Conservation (phyloP, 2,888 invertebrate species). For the Apoda limacodes region DNA sequence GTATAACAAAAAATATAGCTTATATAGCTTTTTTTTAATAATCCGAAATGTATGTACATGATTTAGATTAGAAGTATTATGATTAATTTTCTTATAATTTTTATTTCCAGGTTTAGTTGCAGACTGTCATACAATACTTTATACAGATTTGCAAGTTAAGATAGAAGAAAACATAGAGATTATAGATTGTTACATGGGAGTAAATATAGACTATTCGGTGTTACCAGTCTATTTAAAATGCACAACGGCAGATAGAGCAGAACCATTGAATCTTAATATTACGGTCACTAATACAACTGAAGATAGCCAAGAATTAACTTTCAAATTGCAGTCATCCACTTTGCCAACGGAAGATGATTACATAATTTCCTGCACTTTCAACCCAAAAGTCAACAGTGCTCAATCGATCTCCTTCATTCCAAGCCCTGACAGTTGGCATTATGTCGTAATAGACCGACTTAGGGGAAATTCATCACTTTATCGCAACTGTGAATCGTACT, state of each 20-base stretch:
- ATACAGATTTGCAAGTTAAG: conserved; percentile 74
- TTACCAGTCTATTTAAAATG: conserved; percentile 60
- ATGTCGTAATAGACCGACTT: conserved; percentile 41
- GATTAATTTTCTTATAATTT: no score
- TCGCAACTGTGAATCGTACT: conserved; percentile 48
- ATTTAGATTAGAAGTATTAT: no score
- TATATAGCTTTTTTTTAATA: no score
- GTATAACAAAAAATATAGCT: no score
- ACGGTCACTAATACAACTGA: conserved; percentile 43
- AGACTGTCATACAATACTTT: conserved; percentile 73
- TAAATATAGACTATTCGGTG: conserved; percentile 31
- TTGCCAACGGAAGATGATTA: conserved; percentile 63
- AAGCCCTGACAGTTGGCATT: conserved; percentile 72
- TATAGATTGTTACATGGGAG: conserved; percentile 40
- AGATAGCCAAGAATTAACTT: conserved; percentile 27
- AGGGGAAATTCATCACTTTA: conserved; percentile 31
- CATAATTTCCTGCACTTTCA: conserved; percentile 56
- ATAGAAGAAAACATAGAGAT: conserved; percentile 42
- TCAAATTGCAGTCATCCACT: conserved; percentile 64
- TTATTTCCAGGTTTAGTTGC: conserved; percentile 77
- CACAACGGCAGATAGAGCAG: conserved; percentile 42
- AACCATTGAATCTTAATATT: conserved; percentile 45
- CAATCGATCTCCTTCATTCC: conserved; percentile 61
- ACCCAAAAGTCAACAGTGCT: conserved; percentile 45
- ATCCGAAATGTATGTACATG: no score